Evolutionary conservation across 2,797 vertebrate species (phyloP).

Genomic region (Sitta carolinensis): DNA sequence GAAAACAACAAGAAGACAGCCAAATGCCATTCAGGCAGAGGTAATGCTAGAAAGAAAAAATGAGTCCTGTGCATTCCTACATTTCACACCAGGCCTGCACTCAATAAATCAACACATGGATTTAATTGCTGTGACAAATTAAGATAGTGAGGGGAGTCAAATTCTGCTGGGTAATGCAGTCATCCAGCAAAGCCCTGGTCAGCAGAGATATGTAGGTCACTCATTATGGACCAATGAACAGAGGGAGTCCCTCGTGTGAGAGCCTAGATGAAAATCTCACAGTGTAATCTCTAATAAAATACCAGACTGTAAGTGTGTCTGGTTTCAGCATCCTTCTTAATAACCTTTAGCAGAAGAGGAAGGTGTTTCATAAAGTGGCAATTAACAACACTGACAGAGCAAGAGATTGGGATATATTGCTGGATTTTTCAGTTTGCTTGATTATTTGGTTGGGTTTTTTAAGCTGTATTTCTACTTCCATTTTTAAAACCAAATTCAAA

Average conservation of each 20-base stretch:
- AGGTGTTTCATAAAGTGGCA: constrained; percentile 29
- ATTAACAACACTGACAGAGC: constrained; percentile 42
- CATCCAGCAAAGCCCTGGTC: constrained; percentile 21
- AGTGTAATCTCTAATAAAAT: constrained; percentile 25
- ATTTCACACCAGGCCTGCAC: background rate
- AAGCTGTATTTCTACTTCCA: background rate
- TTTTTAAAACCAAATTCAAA: background rate
- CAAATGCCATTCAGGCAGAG: background rate
- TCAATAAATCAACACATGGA: constrained; percentile 35
- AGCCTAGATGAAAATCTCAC: constrained; percentile 4
- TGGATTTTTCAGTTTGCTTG: constrained; percentile 6
- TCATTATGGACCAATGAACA: constrained; percentile 31
- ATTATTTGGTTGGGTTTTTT: background rate
- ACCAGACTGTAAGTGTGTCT: background rate
- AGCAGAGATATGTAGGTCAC: constrained; percentile 51
- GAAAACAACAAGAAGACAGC: background rate
- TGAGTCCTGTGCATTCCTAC: background rate
- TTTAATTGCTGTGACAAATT: constrained; percentile 62
- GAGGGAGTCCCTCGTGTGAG: background rate
- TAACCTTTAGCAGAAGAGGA: constrained; percentile 31
- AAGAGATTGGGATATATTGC: background rate
- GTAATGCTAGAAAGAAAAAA: background rate
- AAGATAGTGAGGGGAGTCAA: background rate
- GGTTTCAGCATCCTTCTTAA: constrained; percentile 14
- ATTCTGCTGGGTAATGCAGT: constrained; percentile 6